phyloP scores from a whole-genome alignment of 2,888 invertebrate genomes.

The Cerastis leucographa region DNA sequence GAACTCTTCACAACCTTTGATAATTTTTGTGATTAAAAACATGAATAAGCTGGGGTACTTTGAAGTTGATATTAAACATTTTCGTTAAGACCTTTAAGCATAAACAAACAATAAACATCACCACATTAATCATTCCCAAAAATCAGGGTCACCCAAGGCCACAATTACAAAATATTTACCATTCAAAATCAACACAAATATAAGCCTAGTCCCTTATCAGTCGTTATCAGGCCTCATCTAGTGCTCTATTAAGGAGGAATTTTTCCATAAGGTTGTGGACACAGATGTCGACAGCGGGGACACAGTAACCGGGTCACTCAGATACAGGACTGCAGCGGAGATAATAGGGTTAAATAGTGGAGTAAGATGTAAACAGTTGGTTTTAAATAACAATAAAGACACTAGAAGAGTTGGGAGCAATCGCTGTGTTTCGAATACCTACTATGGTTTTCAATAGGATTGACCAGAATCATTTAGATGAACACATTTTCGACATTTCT shows the following conservation, averaged over 20 bases:
- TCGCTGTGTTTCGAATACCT: background rate
- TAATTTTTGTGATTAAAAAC: background rate
- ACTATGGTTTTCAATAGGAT: background rate
- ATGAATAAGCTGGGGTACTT: background rate
- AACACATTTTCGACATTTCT: too few species aligned
- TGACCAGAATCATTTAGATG: background rate
- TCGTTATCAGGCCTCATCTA: constrained; percentile 58
- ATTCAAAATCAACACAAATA: constrained; percentile 16
- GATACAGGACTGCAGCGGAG: constrained; percentile 33
- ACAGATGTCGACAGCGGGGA: constrained; percentile 31
- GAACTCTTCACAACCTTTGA: background rate
- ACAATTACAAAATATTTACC: constrained; percentile 37
- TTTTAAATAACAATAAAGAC: background rate
- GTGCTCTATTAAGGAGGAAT: constrained; percentile 34
- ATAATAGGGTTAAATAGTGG: constrained; percentile 1
- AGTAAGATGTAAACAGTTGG: constrained; percentile 5
- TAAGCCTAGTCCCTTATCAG: constrained; percentile 45
- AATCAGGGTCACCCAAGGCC: constrained; percentile 26
- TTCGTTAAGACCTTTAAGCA: background rate
- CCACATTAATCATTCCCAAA: background rate
- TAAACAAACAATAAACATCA: constrained; percentile 13
- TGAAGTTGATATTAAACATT: background rate
- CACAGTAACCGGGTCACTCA: constrained; percentile 50
- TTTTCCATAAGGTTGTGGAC: constrained; percentile 53
- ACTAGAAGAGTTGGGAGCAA: background rate